These are phyloP conservation scores for Anodontia alba DNA, from an alignment of 2,888 invertebrate species.

Conservation along the genomic window DNA sequence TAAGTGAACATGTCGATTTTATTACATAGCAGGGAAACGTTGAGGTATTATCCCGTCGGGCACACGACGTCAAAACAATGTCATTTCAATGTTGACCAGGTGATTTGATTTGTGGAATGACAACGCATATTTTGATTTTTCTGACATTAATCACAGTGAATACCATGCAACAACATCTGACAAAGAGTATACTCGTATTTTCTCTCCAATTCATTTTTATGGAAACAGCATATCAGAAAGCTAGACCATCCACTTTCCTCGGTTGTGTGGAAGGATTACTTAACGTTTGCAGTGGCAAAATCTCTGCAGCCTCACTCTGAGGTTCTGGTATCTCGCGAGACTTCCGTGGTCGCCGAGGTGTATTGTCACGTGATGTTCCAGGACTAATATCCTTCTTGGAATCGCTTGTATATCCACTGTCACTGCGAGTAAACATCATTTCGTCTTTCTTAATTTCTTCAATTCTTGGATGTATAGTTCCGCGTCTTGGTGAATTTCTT, in stretches of 20 bases:
- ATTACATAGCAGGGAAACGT: no score
- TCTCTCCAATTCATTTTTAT: no score
- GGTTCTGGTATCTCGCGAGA: background rate
- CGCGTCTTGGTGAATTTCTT: background rate
- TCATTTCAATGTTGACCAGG: no score
- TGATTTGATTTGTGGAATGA: no score
- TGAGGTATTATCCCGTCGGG: no score
- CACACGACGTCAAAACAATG: no score
- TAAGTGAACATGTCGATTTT: no score
- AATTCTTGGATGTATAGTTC: background rate
- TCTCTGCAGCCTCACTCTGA: background rate
- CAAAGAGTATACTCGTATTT: no score
- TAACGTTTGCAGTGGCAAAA: background rate
- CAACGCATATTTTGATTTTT: no score
- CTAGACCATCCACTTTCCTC: background rate
- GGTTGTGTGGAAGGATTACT: background rate
- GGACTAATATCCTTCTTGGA: background rate
- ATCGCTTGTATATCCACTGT: slow-evolving; percentile 8
- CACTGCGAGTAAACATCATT: background rate
- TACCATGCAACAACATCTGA: no score
- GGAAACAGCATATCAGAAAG: background rate
- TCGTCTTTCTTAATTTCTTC: background rate
- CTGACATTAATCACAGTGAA: no score
- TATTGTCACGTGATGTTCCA: background rate
- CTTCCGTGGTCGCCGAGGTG: background rate